These are phyloP conservation scores for Drosophila mojavensis DNA, from an alignment of 1,140 invertebrate species.

Conservation along the genomic window DNA sequence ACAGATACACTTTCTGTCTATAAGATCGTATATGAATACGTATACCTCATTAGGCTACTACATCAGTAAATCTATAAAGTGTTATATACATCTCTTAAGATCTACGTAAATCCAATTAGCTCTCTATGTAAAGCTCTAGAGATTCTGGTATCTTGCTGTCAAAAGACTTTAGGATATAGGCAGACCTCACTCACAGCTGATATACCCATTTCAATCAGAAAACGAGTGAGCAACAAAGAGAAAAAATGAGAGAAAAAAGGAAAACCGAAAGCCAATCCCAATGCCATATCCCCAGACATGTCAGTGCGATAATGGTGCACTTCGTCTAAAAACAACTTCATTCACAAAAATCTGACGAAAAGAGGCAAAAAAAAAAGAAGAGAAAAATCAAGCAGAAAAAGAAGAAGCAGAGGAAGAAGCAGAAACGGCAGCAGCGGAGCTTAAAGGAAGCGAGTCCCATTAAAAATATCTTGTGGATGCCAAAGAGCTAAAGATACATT, in stretches of 20 bases:
- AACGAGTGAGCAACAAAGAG: too few relatives aligned
- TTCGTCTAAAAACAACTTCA: constrained; percentile 74
- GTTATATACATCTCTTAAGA: too few relatives aligned
- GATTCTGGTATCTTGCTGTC: too few relatives aligned
- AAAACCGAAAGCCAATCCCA: constrained; percentile 16
- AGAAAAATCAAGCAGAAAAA: constrained; percentile 21
- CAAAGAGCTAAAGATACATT: constrained; percentile 68
- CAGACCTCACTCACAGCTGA: too few relatives aligned
- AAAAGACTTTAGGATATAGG: too few relatives aligned
- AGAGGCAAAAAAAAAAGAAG: constrained; percentile 14
- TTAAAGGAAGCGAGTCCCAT: constrained; percentile 77
- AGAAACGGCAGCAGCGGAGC: constrained; percentile 30
- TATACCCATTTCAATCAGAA: too few relatives aligned
- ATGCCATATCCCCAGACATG: constrained; percentile 72
- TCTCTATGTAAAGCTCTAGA: too few relatives aligned
- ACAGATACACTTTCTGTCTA: too few relatives aligned
- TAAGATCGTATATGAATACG: too few relatives aligned
- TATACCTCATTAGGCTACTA: too few relatives aligned
- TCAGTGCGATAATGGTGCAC: constrained; percentile 79
- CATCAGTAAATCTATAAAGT: too few relatives aligned
- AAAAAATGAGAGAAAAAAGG: not conserved
- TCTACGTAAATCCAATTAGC: too few relatives aligned
- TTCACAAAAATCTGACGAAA: constrained; percentile 79
- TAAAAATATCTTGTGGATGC: constrained; percentile 81
- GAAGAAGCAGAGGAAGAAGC: constrained; percentile 24